phyloP scores from a whole-genome alignment of 2,888 invertebrate genomes.

The Amphipyra tragopoginis region DNA sequence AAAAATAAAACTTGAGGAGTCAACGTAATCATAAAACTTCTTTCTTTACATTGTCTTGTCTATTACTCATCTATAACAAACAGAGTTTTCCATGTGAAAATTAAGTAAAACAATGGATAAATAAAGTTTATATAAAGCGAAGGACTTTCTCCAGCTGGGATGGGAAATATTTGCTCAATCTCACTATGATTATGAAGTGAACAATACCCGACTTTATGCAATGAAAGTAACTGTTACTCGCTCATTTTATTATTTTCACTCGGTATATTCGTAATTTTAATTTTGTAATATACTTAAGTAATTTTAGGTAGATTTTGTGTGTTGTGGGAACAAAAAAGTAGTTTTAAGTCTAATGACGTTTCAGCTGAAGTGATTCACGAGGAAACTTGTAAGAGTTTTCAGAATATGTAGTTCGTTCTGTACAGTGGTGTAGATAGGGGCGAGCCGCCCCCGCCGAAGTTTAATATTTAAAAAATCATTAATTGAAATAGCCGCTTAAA shows the following conservation, averaged over 20 bases:
- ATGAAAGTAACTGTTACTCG: slow-evolving; percentile 80
- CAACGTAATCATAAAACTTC: slow-evolving; percentile 36
- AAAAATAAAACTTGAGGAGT: slow-evolving; percentile 4
- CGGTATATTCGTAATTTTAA: slow-evolving; percentile 54
- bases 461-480: no score
- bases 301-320: slow-evolving; percentile 1
- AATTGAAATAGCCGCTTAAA: no score
- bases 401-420: no score
- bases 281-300: slow-evolving; percentile 33
- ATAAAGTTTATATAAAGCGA: slow-evolving; percentile 59
- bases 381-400: no score
- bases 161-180: slow-evolving; percentile 58
- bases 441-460: no score
- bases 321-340: neutral
- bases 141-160: slow-evolving; percentile 68
- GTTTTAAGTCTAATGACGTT: no score
- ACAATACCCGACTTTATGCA: slow-evolving; percentile 82
- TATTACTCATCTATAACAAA: slow-evolving; percentile 45
- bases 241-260: slow-evolving; percentile 61
- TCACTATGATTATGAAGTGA: slow-evolving; percentile 57
- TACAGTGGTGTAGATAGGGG: no score
- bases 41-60: slow-evolving; percentile 34
- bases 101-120: slow-evolving; percentile 59
- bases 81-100: slow-evolving; percentile 63
- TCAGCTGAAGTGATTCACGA: no score